Conservation (phyloP, 2,888 invertebrate species). For the Nomada ruficornis region DNA sequence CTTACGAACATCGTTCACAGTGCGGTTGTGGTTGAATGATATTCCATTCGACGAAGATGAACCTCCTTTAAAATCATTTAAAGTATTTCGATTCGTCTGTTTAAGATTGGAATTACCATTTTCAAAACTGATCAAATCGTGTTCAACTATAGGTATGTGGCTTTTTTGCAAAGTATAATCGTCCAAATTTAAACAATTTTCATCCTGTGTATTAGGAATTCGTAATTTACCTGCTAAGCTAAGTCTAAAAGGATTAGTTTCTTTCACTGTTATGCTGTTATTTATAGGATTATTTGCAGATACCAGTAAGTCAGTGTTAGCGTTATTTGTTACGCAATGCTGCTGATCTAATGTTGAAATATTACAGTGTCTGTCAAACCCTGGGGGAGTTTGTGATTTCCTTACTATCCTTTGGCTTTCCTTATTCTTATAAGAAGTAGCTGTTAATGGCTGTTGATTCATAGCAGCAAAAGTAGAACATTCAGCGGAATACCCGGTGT, state of each 20-base stretch:
- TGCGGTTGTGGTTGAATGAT: not conserved
- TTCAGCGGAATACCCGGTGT: not conserved
- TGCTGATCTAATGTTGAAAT: not conserved
- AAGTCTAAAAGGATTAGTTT: slow-evolving; percentile 63
- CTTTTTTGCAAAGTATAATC: not conserved
- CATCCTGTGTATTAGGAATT: slow-evolving; percentile 19
- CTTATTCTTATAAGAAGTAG: not conserved
- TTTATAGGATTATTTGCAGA: not conserved
- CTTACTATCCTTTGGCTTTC: not conserved
- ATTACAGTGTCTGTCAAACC: not conserved
- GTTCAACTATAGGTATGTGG: not conserved
- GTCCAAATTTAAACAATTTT: not conserved
- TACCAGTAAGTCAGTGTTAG: not conserved
- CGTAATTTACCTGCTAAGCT: slow-evolving; percentile 15
- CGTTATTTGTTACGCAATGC: not conserved
- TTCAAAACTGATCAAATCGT: slow-evolving; percentile 4
- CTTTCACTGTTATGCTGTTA: slow-evolving; percentile 11
- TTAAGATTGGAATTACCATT: not conserved
- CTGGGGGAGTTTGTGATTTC: not conserved
- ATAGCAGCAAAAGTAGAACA: no score
- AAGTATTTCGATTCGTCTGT: not conserved
- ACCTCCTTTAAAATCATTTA: not conserved
- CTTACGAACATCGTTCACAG: not conserved
- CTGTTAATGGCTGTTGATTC: not conserved
- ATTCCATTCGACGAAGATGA: not conserved